These are phyloP conservation scores for Eurypyga helias DNA, from an alignment of 2,113 vertebrate genomes.

Conservation along the genomic window DNA sequence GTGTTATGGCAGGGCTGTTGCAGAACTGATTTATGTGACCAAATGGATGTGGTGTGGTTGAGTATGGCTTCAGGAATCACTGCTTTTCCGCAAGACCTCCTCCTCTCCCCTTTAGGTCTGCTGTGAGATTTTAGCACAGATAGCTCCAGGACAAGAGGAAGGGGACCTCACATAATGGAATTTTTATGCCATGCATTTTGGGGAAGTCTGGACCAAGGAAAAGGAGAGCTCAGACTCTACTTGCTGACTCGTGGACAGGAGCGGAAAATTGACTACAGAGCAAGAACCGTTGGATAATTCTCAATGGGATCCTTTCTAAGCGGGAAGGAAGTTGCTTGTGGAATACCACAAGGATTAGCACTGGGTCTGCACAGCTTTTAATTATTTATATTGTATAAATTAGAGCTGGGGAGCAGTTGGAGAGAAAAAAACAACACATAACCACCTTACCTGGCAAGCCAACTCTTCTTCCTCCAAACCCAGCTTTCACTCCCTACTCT, in stretches of 20 bases:
- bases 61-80: neutral
- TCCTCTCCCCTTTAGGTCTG: neutral
- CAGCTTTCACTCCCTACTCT: neutral
- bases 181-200: constrained; percentile 9
- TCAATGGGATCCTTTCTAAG: constrained; percentile 47
- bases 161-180: neutral
- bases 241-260: neutral
- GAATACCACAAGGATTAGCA: constrained; percentile 60
- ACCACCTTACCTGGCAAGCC: neutral
- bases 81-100: neutral
- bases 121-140: neutral
- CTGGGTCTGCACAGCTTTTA: constrained; percentile 20
- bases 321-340: constrained; percentile 46
- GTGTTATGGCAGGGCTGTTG: neutral
- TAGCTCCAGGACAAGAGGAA: neutral
- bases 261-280: constrained; percentile 28
- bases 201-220: neutral
- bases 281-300: constrained; percentile 16
- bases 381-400: constrained; percentile 56
- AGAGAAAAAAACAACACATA: neutral
- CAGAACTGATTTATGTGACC: neutral
- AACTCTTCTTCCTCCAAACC: neutral
- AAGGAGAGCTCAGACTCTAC: neutral
- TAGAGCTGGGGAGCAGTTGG: neutral
- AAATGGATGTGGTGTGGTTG: neutral